Conservation (phyloP, 2,113 vertebrate species). For the Catharus minimus region DNA sequence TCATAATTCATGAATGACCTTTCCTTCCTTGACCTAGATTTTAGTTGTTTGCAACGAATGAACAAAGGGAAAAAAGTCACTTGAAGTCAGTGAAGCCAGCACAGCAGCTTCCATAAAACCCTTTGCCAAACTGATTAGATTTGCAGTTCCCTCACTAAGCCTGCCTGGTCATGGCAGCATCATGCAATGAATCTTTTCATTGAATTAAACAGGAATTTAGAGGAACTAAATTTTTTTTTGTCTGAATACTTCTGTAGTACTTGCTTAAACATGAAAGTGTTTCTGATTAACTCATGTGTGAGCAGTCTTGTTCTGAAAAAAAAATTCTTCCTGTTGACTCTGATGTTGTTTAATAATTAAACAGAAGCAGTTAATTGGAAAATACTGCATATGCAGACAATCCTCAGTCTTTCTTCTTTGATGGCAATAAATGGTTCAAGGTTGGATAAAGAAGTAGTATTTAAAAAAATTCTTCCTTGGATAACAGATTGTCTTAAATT, state of each 20-base stretch:
- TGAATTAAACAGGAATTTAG: conserved; percentile 51
- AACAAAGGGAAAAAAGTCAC: conserved; percentile 59
- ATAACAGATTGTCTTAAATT: neutral
- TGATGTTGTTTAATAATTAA: conserved; percentile 47
- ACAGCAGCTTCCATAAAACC: conserved; percentile 65
- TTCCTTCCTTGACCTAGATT: neutral
- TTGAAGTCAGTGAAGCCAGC: conserved; percentile 61
- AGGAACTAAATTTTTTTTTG: neutral
- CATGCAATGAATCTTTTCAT: conserved; percentile 55
- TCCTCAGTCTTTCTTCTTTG: neutral
- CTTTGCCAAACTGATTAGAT: conserved; percentile 82
- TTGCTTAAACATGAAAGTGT: conserved; percentile 21
- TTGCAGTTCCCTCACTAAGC: conserved; percentile 76
- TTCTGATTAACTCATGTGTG: neutral
- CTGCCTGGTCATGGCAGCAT: conserved; percentile 60
- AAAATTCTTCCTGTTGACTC: neutral
- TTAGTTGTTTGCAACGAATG: conserved; percentile 64
- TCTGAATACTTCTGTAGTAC: neutral
- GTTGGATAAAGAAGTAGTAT: neutral
- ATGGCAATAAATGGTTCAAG: neutral
- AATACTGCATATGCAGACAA: neutral
- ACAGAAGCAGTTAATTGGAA: conserved; percentile 23
- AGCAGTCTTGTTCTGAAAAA: neutral
- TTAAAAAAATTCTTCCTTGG: neutral
- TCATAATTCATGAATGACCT: neutral